A percentile compares a stretch with the other conserved stretches of the same genome.
Evolutionary conservation across 23 tunicate species (phyloP).

Genomic region (Pegea sp.): DNA sequence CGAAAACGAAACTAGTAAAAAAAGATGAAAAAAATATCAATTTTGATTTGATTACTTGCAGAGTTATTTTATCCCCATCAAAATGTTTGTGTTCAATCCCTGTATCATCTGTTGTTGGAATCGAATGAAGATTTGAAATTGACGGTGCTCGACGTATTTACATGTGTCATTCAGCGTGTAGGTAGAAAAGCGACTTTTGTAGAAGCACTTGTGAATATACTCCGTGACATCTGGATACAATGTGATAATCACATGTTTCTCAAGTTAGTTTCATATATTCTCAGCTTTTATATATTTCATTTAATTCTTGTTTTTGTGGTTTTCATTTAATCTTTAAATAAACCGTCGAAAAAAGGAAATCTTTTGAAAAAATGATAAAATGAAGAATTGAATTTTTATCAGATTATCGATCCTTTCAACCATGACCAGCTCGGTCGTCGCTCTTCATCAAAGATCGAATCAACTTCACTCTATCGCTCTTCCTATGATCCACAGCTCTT

Average conservation of each 20-base stretch:
- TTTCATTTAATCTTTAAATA: not conserved
- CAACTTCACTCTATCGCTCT: conserved; percentile 5
- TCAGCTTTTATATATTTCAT: not conserved
- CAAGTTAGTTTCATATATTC: not conserved
- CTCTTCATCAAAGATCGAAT: conserved; percentile 4
- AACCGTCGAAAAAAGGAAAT: not conserved
- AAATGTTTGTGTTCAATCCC: conserved; percentile 34
- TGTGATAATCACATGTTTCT: not conserved
- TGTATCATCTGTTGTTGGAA: conserved; percentile 26
- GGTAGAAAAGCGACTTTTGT: conserved; percentile 9
- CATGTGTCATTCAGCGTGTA: conserved; percentile 46
- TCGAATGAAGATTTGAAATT: conserved; percentile 46
- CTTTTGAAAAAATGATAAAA: no score
- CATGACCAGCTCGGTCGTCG: conserved; percentile 17
- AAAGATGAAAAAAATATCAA: no score
- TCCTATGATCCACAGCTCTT: conserved; percentile 19
- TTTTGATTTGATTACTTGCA: no score
- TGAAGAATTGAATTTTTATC: not conserved
- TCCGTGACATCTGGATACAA: not conserved
- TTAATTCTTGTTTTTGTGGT: no score
- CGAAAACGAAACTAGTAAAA: conserved; percentile 19
- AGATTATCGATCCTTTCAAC: conserved; percentile 39
- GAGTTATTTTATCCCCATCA: conserved; percentile 5
- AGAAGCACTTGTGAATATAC: not conserved
- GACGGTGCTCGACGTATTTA: conserved; percentile 57